Conservation (phyloP, 2,888 invertebrate species). For the Meganola albula region DNA sequence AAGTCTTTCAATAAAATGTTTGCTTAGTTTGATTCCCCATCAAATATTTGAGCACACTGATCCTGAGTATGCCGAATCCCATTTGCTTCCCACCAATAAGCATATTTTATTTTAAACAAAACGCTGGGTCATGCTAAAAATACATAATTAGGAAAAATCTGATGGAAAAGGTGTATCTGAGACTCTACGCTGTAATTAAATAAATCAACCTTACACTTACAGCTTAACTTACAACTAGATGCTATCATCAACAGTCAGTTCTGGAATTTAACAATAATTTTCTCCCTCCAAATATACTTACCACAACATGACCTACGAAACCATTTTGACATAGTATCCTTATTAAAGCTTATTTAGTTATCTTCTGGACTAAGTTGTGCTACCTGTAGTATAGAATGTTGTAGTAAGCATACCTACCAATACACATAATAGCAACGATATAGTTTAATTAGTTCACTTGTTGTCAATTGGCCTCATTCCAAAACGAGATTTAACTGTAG, state of each 20-base stretch:
- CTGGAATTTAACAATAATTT: constrained; percentile 47
- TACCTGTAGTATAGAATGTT: constrained; percentile 4
- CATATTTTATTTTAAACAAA: too few species aligned
- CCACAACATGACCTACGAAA: constrained; percentile 24
- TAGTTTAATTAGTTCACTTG: too few species aligned
- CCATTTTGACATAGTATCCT: constrained; percentile 8
- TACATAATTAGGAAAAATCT: too few species aligned
- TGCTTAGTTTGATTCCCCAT: too few species aligned
- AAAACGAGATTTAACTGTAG: too few species aligned
- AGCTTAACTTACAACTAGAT: constrained; percentile 59
- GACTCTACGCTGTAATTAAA: too few species aligned
- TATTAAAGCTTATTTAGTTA: neutral
- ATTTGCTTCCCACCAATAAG: too few species aligned
- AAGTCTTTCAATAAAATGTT: constrained; percentile 6
- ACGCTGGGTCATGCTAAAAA: too few species aligned
- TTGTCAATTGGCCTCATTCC: too few species aligned
- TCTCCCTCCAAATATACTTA: constrained; percentile 33
- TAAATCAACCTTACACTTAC: constrained; percentile 57
- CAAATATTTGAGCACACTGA: too few species aligned
- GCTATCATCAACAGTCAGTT: constrained; percentile 62
- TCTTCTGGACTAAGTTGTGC: neutral
- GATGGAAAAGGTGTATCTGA: too few species aligned
- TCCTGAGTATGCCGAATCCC: too few species aligned
- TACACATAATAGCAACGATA: constrained; percentile 23
- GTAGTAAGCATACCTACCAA: constrained; percentile 20